Evolutionary conservation across 2,888 invertebrate genomes (phyloP), one percentile per base, ranked within the genome.

Genomic region (Apamea sordens): DNA sequence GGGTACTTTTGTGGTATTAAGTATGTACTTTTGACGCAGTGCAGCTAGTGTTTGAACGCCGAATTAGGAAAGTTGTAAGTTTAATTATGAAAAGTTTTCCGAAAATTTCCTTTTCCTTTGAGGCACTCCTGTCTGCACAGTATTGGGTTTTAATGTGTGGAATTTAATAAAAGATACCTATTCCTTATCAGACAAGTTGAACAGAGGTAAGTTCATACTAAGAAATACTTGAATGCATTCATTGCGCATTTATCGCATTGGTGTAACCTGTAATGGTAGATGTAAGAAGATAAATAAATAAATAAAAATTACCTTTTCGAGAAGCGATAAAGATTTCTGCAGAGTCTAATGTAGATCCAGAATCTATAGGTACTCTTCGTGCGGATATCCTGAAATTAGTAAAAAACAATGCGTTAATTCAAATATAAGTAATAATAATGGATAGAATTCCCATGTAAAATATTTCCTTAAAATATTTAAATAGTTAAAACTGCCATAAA

Each of bases 371-470:
- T 28, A 18, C 36, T 10, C 47, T 47, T n/a, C 10, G 11, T 8
- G 32, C n/a, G 15, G 13, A 72, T 24, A 64, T 36, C 24, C 79
- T 79, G 79, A 64, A 80, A 79, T 64, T 13, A 47, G 13, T 80
- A 11, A 36, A 71, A 47, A 13, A 56, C 3, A 18, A 8, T 24
- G 2, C 56, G 15, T 44, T 18, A 24, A 28, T 13, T 13, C 6
- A 47, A 56, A 11, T 28, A 18, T 28, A 18, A 32, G 28, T 44
- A n/a, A 2, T n/a, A 76, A 18, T n/a, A 10, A 8, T 8, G 13
- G 18, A 24, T n/a, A 24, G 0, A 70, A n/a, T 36, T 36, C 6
- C 8, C 15, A 18, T 13, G 4, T 15, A 28, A 4, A n/a, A 59
- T 21, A 28, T 21, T 21, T 24, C 1, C 32, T 13, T 24, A 15